Evolutionary conservation across 2,797 vertebrate species (phyloP), one percentile per base, ranked within the genome.

Genomic region (Peromyscus nudipes): DNA sequence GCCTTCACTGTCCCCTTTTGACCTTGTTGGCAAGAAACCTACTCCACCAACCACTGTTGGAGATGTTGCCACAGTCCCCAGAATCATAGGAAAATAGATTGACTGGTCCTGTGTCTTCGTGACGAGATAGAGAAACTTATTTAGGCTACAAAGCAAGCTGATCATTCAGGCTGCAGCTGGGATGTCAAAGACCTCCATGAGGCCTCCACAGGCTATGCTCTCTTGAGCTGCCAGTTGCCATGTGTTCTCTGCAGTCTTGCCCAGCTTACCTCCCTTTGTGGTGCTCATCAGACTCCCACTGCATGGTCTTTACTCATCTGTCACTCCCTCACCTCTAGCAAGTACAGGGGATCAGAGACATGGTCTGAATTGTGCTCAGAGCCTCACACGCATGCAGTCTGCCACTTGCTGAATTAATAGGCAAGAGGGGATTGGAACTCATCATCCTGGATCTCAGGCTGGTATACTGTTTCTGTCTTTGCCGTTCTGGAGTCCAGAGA

Each of bases 241-340:
- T 2, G 25, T 31, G 14, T 13, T 13, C 55, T 52, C 29, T 4
- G 31, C 3, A 4, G 57, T 14, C 1, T 10, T 4, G 3, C 21
- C 34, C 34, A 0, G 29, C 11, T n/a, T 52, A 29, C 12, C 46
- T 29, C 27, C 31, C 43, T 76, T 27, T 16, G 31, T 27, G 16
- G 25, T 11, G 55, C 29, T n/a, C 10, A 13, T 40, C 23, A 23
- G 8, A 6, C 11, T 12, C 37, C 3, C n/a, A 40, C 52, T 6
- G 76, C 29, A 4, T 8, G 12, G 60, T 29, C 0, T 34, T 76
- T 34, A 1, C 46, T 46, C 21, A 4, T 0, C 0, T 0, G 0
- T 13, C 5, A 0, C 6, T 21, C 23, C 52, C 13, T n/a, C 5
- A 7, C 55, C 1, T 82, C 67, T 37, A 37, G 52, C 9, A 19